Conservation (phyloP, 2,888 invertebrate species). For the Microctonus hyperodae region DNA sequence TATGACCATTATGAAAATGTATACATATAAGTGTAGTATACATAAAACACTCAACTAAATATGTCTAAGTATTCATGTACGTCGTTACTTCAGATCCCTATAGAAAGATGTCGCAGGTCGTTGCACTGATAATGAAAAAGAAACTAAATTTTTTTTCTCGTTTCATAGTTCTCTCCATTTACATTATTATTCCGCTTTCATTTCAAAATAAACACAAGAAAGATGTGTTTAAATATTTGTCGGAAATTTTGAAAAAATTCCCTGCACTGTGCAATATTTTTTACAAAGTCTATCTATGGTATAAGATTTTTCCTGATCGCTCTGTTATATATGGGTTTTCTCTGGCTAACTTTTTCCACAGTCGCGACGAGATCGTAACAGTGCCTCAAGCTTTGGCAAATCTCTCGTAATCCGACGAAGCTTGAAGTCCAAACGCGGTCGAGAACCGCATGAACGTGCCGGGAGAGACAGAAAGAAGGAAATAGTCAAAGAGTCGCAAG, state of each 20-base stretch:
- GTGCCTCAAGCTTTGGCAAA: slow-evolving; percentile 29
- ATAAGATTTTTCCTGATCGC: neutral
- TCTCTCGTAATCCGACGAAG: slow-evolving; percentile 30
- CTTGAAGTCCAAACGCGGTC: neutral
- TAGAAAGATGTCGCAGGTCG: slow-evolving; percentile 19
- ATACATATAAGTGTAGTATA: too few relatives aligned
- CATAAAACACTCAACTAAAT: neutral
- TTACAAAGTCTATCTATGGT: neutral
- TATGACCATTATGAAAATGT: slow-evolving; percentile 5
- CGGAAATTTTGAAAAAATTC: slow-evolving; percentile 11
- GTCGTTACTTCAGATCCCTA: neutral
- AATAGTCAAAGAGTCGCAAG: neutral
- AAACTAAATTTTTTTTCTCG: neutral
- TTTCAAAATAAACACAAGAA: neutral
- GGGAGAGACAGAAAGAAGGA: neutral
- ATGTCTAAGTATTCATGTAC: neutral
- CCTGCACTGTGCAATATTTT: slow-evolving; percentile 5
- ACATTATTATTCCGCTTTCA: neutral
- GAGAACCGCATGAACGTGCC: neutral
- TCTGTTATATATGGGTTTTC: slow-evolving; percentile 9
- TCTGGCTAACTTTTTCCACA: slow-evolving; percentile 6
- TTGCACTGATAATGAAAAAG: slow-evolving; percentile 11
- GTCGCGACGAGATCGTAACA: slow-evolving; percentile 13
- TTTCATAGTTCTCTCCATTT: too few relatives aligned
- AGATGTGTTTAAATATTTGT: neutral